Evolutionary conservation across 1,140 invertebrate genomes (phyloP).

Genomic region (Drosophila watanabei): DNA sequence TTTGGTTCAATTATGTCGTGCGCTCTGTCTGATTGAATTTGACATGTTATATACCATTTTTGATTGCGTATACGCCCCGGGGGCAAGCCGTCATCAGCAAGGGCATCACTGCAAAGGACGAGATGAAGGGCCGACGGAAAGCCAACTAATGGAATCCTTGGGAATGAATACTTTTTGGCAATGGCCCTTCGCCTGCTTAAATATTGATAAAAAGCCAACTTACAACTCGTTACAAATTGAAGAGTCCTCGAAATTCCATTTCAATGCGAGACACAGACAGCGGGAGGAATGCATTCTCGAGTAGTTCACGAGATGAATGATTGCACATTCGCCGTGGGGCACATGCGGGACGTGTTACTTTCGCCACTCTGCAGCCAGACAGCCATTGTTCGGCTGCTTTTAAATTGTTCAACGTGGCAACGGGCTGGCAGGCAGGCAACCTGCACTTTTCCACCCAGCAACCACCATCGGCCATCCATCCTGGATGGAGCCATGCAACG

Average conservation of each 20-base stretch:
- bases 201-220: constrained; percentile 68
- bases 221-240: constrained; percentile 51
- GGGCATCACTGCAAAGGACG: background rate
- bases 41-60: constrained; percentile 79
- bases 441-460: constrained; percentile 39
- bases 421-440: constrained; percentile 21
- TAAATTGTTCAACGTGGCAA: constrained; percentile 53
- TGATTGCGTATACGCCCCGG: constrained; percentile 74
- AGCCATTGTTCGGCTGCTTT: constrained; percentile 60
- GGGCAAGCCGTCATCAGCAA: constrained; percentile 44
- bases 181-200: constrained; percentile 61
- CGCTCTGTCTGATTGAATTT: constrained; percentile 81
- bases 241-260: constrained; percentile 55
- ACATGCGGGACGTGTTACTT: constrained; percentile 75
- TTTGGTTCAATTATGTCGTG: constrained; percentile 72
- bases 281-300: constrained; percentile 48
- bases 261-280: constrained; percentile 38
- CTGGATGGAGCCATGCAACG: background rate
- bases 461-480: background rate
- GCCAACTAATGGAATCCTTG: constrained; percentile 59
- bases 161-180: constrained; percentile 21
- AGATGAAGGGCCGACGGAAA: background rate
- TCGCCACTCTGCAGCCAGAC: constrained; percentile 59
- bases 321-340: constrained; percentile 67
- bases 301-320: constrained; percentile 62